Evolutionary conservation across 2,797 vertebrate species (phyloP), one percentile per base, ranked within the genome.

Genomic region (Anguilla pacifica): DNA sequence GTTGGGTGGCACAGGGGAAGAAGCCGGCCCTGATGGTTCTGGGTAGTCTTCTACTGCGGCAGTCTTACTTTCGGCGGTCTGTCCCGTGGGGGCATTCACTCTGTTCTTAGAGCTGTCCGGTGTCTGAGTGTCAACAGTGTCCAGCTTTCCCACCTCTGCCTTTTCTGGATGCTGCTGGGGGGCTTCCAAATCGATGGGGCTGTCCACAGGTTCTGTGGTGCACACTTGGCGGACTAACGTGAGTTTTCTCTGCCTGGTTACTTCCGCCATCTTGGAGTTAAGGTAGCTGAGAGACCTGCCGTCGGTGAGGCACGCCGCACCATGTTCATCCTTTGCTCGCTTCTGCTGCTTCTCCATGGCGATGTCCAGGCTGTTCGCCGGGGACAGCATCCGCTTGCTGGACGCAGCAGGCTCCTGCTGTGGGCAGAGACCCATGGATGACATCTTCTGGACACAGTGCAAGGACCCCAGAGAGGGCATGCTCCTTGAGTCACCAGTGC

Each of bases 341-440:
- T 99, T 99, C 64, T 99, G 99, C 79, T 99, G 98, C 91, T 99
- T 99, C 91, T 99, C 99, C 99, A 99, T 99, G 91, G 98, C 99
- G 90, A 99, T 99, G 93, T 99, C 99, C 92, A 99, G 95, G 92
- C 99, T 99, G 91, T 99, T 99, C 88, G 99, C 99, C 86, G 99
- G 99, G 13, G 99, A 99, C 85, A 99, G 95, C 98, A 99, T 99
- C 88, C 98, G 96, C 93, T 99, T 99, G 92, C 98, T 99, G n/a
- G 98, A 99, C 81, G 97, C 97, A 77, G 97, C 96, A 90, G 97
- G 96, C 91, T 99, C 99, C 87, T 97, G 97, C 87, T 99, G 98
- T 0, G 98, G 98, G 88, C 97, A 98, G 15, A 99, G 96, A 87
- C 97, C 97, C 0, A 96, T 96, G 2, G 97, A 95, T 89, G 96